These are phyloP conservation scores for Drosophila algonquin DNA, from an alignment of 2,888 invertebrate species.

Conservation along the genomic window DNA sequence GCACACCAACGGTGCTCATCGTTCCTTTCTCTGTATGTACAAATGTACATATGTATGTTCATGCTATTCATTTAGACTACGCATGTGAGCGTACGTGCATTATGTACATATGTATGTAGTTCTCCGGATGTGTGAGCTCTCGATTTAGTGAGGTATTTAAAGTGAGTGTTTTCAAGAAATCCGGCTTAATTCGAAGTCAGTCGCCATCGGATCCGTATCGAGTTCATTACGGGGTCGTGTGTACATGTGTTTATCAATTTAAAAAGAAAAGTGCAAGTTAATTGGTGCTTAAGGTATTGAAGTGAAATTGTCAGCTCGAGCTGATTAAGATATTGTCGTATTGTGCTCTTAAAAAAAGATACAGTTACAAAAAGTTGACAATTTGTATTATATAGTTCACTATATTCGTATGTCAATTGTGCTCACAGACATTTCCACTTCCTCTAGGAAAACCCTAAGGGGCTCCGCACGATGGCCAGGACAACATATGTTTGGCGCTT, in stretches of 20 bases:
- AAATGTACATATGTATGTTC: slow-evolving; percentile 12
- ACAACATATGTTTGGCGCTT: slow-evolving; percentile 28
- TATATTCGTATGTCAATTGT: slow-evolving; percentile 6
- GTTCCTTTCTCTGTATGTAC: not conserved
- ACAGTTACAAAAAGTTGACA: not conserved
- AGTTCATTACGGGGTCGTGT: slow-evolving; percentile 37
- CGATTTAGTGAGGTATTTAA: slow-evolving; percentile 62
- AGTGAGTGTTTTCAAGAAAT: slow-evolving; percentile 62
- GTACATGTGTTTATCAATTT: slow-evolving; percentile 32
- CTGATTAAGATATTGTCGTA: not conserved
- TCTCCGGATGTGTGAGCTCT: slow-evolving; percentile 7
- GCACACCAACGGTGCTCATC: slow-evolving; percentile 12
- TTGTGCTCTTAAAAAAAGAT: not conserved
- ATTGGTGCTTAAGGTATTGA: slow-evolving; percentile 53
- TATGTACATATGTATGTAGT: slow-evolving; percentile 10
- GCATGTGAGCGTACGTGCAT: slow-evolving; percentile 2
- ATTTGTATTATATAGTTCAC: not conserved
- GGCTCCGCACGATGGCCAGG: slow-evolving; percentile 29
- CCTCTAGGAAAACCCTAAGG: slow-evolving; percentile 42
- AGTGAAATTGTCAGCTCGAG: slow-evolving; percentile 2
- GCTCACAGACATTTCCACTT: slow-evolving; percentile 22
- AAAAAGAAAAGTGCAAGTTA: slow-evolving; percentile 36
- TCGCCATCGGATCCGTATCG: slow-evolving; percentile 68
- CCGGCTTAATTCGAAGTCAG: slow-evolving; percentile 73
- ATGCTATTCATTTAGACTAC: not conserved